Evolutionary conservation across 2,113 vertebrate species (phyloP).

Genomic region (Piliocolobus tephrosceles): DNA sequence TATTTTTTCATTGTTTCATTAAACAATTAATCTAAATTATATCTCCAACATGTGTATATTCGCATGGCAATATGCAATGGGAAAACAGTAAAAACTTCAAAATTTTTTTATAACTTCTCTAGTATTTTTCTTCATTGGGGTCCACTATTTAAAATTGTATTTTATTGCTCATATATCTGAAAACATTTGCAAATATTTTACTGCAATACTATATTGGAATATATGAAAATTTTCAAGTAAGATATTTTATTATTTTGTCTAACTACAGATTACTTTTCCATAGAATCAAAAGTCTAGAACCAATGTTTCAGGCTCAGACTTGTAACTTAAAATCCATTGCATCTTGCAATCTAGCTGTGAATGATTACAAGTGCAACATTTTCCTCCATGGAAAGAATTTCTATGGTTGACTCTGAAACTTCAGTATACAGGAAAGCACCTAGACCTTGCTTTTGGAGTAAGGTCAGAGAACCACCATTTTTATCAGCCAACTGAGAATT

Average conservation of each 20-base stretch:
- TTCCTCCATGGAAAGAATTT: not conserved
- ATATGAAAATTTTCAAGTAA: not conserved
- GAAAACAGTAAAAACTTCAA: not conserved
- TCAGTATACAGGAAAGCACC: not conserved
- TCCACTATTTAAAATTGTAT: not conserved
- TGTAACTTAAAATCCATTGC: not conserved
- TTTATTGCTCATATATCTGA: not conserved
- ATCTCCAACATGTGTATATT: not conserved
- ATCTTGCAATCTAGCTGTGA: not conserved
- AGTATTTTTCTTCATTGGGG: not conserved
- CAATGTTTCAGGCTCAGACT: not conserved
- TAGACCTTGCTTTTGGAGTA: not conserved
- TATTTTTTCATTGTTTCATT: slow-evolving; percentile 48
- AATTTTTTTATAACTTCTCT: not conserved
- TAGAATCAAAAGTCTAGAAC: not conserved
- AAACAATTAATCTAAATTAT: slow-evolving; percentile 47
- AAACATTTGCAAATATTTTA: slow-evolving; percentile 11
- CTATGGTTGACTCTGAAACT: not conserved
- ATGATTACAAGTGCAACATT: not conserved
- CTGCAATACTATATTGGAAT: not conserved
- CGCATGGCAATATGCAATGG: not conserved
- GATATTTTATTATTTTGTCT: not conserved
- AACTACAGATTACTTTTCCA: not conserved
- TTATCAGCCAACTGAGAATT: not conserved
- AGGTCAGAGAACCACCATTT: not conserved